Base-by-base conservation (phyloP, 2,888 invertebrate genomes). In the Platycheirus rosarum region DNA sequence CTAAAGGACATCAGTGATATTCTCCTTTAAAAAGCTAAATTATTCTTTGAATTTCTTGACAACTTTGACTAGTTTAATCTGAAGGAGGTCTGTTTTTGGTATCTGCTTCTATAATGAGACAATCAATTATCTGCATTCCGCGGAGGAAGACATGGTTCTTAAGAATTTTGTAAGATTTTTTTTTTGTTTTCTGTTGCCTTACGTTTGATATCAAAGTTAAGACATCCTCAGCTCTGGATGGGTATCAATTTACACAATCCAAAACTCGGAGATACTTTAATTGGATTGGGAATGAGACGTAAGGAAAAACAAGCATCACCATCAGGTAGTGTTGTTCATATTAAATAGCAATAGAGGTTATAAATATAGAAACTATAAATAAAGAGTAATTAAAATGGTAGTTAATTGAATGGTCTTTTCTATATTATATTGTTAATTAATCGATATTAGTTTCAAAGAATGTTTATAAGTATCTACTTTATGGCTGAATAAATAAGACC, bases 221-320 rank as follows among this genome's bases (percentile, higher is more conserved):
- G 29, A 40, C 20, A 32, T 32, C 29, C 29, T 8, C 1, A 8
- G 29, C 4, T 32, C 7, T 8, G 1, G 40, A 66, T 65, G 51
- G 42, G 66, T 29, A 51, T 66, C 51, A 51, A 51, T 66, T n/a
- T 51, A 51, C 66, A 20, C n/a, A 66, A 51, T 66, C 66, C 42
- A 42, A 51, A 26, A 4, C 18, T 29, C 4, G n/a, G 26, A 66
- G 14, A 8, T 2, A 9, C 35, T 63, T 48, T 48, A n/a, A 48
- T 29, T 42, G 11, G 7, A 37, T 35, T 35, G 35, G 35, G 35
- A 2, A 23, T 4, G 23, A 23, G 6, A 2, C 23, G 2, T 4
- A 23, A 23, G 3, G 23, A 6, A n/a, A n/a, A n/a, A n/a, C n/a
- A n/a, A n/a, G n/a, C n/a, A n/a, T n/a, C n/a, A n/a, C n/a, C n/a